Evolutionary conservation across 2,888 invertebrate genomes (phyloP).

Genomic region (Rambutsinella grinnellia): DNA sequence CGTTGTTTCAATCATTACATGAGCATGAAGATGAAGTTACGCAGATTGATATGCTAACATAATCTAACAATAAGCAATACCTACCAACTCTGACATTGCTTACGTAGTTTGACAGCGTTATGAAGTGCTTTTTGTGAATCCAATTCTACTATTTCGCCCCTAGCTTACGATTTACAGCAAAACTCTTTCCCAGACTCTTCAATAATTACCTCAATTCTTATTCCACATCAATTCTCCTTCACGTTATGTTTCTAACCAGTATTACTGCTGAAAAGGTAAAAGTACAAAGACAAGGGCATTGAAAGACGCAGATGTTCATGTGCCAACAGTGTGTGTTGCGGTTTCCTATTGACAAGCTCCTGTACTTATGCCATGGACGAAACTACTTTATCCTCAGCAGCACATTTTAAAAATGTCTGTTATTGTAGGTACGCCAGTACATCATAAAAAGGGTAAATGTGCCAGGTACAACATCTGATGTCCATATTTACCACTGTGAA

Average conservation of each 20-base stretch:
- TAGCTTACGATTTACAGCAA: background rate
- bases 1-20: background rate
- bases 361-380: too few species aligned
- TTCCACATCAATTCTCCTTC: slow-evolving; percentile 20
- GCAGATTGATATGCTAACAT: too few species aligned
- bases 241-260: slow-evolving; percentile 13
- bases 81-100: too few species aligned
- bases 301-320: slow-evolving; percentile 48
- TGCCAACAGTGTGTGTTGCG: slow-evolving; percentile 1
- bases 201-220: slow-evolving; percentile 32
- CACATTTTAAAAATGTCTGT: too few species aligned
- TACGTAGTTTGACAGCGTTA: too few species aligned
- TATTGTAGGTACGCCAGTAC: too few species aligned
- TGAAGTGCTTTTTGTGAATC: too few species aligned
- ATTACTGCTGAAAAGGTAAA: slow-evolving; percentile 28
- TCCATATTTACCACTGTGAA: background rate
- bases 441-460: background rate
- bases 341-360: background rate
- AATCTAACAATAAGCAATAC: too few species aligned
- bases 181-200: slow-evolving; percentile 10
- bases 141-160: background rate
- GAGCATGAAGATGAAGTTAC: slow-evolving; percentile 11
- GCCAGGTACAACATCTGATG: slow-evolving; percentile 1
- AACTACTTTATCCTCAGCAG: too few species aligned
- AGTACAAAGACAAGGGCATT: slow-evolving; percentile 51